Evolutionary conservation across 1,140 invertebrate genomes (phyloP), one percentile per base, ranked within the genome.

Genomic region (Whitmania pigra): DNA sequence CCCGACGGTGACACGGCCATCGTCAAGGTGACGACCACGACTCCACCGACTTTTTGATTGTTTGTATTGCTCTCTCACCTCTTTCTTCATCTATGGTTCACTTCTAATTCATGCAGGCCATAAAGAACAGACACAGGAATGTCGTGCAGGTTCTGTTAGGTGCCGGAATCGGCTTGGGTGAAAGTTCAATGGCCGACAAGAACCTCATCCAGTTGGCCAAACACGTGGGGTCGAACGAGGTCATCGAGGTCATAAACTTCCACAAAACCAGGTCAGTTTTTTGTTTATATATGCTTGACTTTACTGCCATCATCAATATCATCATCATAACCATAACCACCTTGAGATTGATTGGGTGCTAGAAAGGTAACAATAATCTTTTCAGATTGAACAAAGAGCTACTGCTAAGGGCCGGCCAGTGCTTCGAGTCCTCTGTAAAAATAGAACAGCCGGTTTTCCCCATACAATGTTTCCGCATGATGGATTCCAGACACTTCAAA

Each of bases 331-430:
- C 5, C 54, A n/a, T n/a, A 25, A 17, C 15, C 9, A 22, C 11
- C 22, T 25, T 63, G 1, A 20, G 22, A 13, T 63, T n/a, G 9
- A n/a, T 63, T 15, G 57, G 29, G 11, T 63, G 13, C 9, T 11
- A 3, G 2, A 17, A 13, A 11, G 3, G 11, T 63, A n/a, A 63
- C 22, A 22, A 13, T 63, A 13, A 63, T 63, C 4, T 17, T 22
- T 60, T 63, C 57, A 63, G 57, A 63, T 63, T 25, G 22, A 63
- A 63, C 57, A 63, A 63, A 25, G 57, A 63, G 29, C 57, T 63
- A 13, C 22, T 63, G 57, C 57, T 25, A n/a, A 63, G 29, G 57
- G 57, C 57, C 29, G 11, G 57, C 57, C 57, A 63, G 29, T 63
- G 57, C 57, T 63, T 63, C 29, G 57, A 63, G 29, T 22, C 22